Evolutionary conservation across 2,888 invertebrate genomes (phyloP).

Genomic region (Axea sp.): DNA sequence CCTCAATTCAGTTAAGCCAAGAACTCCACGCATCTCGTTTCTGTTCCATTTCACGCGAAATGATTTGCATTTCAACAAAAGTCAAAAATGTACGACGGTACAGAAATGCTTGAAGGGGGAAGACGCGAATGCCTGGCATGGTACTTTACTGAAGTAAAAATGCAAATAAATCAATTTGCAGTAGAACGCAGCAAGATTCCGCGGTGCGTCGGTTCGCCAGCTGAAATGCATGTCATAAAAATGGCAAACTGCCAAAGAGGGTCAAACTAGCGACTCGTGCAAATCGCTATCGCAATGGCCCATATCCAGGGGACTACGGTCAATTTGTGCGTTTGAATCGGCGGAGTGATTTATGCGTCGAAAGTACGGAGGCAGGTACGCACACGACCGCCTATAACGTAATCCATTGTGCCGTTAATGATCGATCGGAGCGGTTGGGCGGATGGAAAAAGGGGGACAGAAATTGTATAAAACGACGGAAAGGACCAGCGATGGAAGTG

Average conservation of each 20-base stretch:
- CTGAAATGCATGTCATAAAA: conserved; percentile 41
- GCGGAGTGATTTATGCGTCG: conserved; percentile 15
- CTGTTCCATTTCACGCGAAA: not conserved
- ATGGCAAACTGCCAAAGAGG: conserved; percentile 44
- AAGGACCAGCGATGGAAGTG: conserved; percentile 45
- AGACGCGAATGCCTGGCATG: not conserved
- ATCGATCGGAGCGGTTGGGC: conserved; percentile 55
- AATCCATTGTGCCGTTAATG: conserved; percentile 57
- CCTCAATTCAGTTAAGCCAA: not conserved
- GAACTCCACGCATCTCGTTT: not conserved
- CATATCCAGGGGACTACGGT: conserved; percentile 2
- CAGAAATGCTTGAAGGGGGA: not conserved
- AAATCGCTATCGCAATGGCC: conserved; percentile 26
- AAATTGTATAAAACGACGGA: conserved; percentile 57
- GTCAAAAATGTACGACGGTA: no score
- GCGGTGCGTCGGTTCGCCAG: conserved; percentile 12
- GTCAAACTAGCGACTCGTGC: conserved; percentile 26
- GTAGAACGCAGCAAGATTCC: not conserved
- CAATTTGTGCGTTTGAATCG: conserved; percentile 19
- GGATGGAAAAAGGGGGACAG: conserved; percentile 50
- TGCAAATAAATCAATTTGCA: conserved; percentile 9
- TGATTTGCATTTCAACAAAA: no score
- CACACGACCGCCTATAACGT: conserved; percentile 1
- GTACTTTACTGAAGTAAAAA: not conserved
- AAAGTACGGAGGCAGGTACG: conserved; percentile 1